Percentiles rank a stretch among this genome's conserved stretches.
phyloP scores from a whole-genome alignment of 2,888 invertebrate genomes.

The Silvanus unidentatus region DNA sequence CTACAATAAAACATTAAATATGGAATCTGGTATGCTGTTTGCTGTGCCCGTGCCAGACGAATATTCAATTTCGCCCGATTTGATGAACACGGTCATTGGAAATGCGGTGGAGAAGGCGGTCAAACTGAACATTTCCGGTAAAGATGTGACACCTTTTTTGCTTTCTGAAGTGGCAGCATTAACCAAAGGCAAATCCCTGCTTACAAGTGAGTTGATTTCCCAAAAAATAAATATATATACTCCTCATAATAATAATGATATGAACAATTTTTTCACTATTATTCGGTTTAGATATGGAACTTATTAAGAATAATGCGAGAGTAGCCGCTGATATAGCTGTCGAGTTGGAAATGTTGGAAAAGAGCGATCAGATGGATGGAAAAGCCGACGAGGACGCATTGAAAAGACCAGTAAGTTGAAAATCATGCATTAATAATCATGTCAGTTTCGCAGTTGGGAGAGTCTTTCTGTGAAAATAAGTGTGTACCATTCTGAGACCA shows the following conservation, averaged over 20 bases:
- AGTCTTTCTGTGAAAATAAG: too few relatives aligned
- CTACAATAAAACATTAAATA: constrained; percentile 47
- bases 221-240: neutral
- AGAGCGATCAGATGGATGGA: constrained; percentile 10
- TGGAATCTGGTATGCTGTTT: constrained; percentile 72
- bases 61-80: constrained; percentile 54
- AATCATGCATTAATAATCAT: too few relatives aligned
- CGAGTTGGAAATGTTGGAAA: constrained; percentile 53
- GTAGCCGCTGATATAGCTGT: constrained; percentile 76
- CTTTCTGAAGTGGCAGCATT: constrained; percentile 68
- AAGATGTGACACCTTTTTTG: constrained; percentile 89
- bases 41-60: constrained; percentile 85
- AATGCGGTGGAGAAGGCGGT: constrained; percentile 60
- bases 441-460: too few relatives aligned
- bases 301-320: constrained; percentile 89
- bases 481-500: too few relatives aligned
- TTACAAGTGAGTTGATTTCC: constrained; percentile 68
- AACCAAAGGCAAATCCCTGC: constrained; percentile 77
- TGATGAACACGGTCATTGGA: constrained; percentile 65
- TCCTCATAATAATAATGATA: neutral
- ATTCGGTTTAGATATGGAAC: constrained; percentile 80
- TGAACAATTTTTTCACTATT: too few relatives aligned
- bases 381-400: neutral
- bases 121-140: constrained; percentile 62
- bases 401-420: constrained; percentile 13